These are phyloP conservation scores for Plecotus auritus DNA, from an alignment of 2,113 vertebrate genomes.

Conservation along the genomic window DNA sequence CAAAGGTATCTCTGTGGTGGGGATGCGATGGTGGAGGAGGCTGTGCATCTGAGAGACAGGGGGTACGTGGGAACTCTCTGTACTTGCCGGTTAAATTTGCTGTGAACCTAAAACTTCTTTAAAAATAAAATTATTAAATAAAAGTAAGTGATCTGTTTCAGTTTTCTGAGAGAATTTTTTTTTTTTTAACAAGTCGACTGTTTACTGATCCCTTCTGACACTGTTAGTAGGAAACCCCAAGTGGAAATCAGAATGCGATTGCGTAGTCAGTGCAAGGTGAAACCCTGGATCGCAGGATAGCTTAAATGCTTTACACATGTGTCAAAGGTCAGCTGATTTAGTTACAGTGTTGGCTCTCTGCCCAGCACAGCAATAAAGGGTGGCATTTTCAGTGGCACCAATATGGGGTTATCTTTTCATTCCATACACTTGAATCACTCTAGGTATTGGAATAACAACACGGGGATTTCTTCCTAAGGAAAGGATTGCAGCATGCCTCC, in stretches of 20 bases:
- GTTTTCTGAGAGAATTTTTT: not conserved
- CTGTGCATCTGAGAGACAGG: rapidly evolving
- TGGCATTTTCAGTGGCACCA: not conserved
- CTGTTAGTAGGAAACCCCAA: conserved; percentile 40
- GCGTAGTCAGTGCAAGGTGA: conserved; percentile 7
- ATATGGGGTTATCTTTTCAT: not conserved
- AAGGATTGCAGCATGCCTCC: not conserved
- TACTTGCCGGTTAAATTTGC: not conserved
- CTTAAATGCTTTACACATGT: conserved; percentile 54
- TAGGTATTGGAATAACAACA: not conserved
- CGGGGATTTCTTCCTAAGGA: not conserved
- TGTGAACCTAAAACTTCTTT: not conserved
- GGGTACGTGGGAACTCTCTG: not conserved
- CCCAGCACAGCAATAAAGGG: not conserved
- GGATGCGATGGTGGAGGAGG: not conserved
- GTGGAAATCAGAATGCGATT: conserved; percentile 42
- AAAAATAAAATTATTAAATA: not conserved
- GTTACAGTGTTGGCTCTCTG: not conserved
- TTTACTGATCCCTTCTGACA: not conserved
- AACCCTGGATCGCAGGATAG: conserved; percentile 16
- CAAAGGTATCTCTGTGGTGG: not conserved
- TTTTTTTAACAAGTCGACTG: not conserved
- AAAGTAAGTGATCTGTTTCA: not conserved
- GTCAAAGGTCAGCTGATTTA: conserved; percentile 10
- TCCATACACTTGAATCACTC: conserved; percentile 48